phyloP scores from a whole-genome alignment of 2,113 vertebrate genomes.

The Oryzias celebensis region DNA sequence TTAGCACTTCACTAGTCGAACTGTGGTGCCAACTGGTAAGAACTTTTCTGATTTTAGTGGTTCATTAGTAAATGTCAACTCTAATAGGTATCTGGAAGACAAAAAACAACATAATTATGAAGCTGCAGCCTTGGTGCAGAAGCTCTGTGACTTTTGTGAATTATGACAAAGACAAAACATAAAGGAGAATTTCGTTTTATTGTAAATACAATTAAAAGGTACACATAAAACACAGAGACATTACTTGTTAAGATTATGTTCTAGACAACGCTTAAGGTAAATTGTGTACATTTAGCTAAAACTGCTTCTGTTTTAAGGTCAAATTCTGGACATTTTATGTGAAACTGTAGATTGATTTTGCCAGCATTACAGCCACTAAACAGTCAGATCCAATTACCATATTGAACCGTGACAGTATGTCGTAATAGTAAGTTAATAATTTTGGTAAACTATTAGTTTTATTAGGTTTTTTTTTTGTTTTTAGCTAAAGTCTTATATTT shows the following conservation, averaged over 20 bases:
- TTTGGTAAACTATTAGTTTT: conserved; percentile 2
- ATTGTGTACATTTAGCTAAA: background rate
- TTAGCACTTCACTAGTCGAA: background rate
- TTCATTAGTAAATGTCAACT: background rate
- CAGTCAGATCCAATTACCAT: no score
- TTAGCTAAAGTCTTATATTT: conserved; percentile 3
- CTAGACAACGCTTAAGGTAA: conserved; percentile 12
- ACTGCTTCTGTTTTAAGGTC: conserved; percentile 4
- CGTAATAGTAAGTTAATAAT: background rate
- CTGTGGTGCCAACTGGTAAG: background rate
- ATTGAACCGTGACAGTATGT: no score
- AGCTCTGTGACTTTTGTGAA: background rate
- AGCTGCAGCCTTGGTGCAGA: no score
- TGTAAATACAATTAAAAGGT: conserved; percentile 62
- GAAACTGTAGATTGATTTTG: background rate
- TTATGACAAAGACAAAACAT: conserved; percentile 4
- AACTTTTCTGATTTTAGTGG: background rate
- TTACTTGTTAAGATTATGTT: background rate
- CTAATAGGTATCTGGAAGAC: no score
- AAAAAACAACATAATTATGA: background rate
- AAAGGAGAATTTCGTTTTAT: conserved; percentile 55
- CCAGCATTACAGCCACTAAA: background rate
- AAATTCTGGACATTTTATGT: background rate
- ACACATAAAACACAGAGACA: conserved; percentile 16
- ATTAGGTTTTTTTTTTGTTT: conserved; percentile 13